These are phyloP conservation scores for Lepidocyrtoides sp. DNA, from an alignment of 2,888 invertebrate species.

Conservation along the genomic window DNA sequence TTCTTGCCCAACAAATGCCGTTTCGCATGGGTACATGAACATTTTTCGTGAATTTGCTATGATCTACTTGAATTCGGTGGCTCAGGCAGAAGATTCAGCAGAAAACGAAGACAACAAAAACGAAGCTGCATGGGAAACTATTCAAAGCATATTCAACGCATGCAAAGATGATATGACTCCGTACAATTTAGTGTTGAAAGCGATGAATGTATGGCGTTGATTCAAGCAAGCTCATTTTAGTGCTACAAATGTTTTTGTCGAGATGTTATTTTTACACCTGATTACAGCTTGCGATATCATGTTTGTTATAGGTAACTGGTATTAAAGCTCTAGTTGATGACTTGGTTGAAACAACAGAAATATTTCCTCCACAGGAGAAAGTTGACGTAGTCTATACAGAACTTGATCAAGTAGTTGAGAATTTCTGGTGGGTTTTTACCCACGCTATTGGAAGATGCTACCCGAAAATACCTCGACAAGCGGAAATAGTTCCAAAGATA, in stretches of 20 bases:
- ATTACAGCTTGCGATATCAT: no score
- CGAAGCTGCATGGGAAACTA: constrained; percentile 23
- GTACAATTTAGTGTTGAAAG: constrained; percentile 19
- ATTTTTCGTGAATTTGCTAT: constrained; percentile 56
- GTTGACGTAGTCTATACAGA: constrained; percentile 17
- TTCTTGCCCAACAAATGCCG: constrained; percentile 12
- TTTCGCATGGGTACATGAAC: constrained; percentile 57
- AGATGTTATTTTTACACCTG: no score
- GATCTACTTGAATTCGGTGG: constrained; percentile 64
- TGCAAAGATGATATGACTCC: not conserved
- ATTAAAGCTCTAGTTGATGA: not conserved
- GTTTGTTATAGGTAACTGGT: constrained; percentile 46
- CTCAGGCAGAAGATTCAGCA: not conserved
- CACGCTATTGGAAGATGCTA: constrained; percentile 57
- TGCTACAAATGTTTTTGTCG: no score
- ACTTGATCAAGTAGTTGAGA: constrained; percentile 56
- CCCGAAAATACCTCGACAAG: not conserved
- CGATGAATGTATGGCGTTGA: not conserved
- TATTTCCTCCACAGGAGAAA: constrained; percentile 46
- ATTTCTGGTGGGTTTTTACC: constrained; percentile 60
- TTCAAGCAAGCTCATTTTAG: no score
- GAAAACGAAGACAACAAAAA: no score
- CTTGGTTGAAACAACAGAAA: not conserved
- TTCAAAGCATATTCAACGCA: not conserved
- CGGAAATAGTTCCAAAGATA: constrained; percentile 38